Conservation (phyloP, 1,140 invertebrate genomes). For the Halyomorpha halys region DNA sequence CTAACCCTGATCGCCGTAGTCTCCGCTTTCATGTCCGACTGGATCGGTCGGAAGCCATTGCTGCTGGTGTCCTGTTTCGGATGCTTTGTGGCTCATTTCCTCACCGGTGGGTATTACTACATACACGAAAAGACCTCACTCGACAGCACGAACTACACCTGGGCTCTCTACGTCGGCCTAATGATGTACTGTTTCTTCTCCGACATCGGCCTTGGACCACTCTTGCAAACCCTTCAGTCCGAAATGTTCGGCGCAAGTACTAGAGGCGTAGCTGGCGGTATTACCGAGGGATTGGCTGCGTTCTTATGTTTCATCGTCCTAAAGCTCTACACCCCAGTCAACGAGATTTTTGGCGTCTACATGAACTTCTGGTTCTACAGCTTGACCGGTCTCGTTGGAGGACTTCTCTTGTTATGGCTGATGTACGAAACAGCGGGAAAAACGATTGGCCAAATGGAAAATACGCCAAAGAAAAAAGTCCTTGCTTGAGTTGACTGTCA, state of each 20-base stretch:
- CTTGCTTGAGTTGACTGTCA: too few relatives aligned
- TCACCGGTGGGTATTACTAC: slow-evolving; percentile 25
- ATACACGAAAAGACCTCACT: not conserved
- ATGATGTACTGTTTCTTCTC: not conserved
- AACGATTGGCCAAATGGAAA: too few relatives aligned
- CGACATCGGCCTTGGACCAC: slow-evolving; percentile 28
- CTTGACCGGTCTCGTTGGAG: too few relatives aligned
- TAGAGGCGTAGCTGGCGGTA: slow-evolving; percentile 22
- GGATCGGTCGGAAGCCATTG: slow-evolving; percentile 39
- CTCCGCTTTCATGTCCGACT: slow-evolving; percentile 39
- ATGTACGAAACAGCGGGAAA: too few relatives aligned
- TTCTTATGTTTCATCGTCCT: too few relatives aligned
- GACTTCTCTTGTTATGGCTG: too few relatives aligned
- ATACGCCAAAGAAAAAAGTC: too few relatives aligned
- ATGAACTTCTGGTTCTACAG: too few relatives aligned
- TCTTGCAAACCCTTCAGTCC: slow-evolving; percentile 29
- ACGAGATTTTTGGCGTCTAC: too few relatives aligned
- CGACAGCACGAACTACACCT: not conserved
- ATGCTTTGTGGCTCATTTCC: slow-evolving; percentile 17
- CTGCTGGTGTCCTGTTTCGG: not conserved
- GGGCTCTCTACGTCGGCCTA: not conserved
- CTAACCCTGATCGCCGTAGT: slow-evolving; percentile 38
- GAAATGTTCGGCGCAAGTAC: slow-evolving; percentile 29
- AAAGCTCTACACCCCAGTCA: too few relatives aligned
- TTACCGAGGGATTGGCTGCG: slow-evolving; percentile 6